Evolutionary conservation across 2,888 invertebrate species (phyloP).

Genomic region (Resseliella maxima): DNA sequence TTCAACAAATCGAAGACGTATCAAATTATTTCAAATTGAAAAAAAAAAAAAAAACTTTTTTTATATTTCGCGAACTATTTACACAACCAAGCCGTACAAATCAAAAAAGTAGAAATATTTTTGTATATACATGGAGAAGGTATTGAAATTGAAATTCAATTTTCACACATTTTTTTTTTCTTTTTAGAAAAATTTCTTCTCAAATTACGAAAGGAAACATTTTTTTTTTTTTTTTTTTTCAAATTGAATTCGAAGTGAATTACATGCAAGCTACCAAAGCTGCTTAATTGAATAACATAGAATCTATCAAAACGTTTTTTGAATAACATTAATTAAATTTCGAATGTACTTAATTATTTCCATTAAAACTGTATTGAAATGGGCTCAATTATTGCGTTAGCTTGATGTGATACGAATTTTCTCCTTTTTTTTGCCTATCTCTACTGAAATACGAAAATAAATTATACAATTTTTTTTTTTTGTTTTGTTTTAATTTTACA

Average conservation of each 20-base stretch:
- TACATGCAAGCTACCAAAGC: no score
- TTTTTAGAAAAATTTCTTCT: no score
- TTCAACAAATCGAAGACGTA: slow-evolving; percentile 38
- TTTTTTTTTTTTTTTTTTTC: no score
- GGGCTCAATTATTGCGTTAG: not conserved
- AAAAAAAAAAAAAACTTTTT: not conserved
- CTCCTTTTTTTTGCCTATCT: not conserved
- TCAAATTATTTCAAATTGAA: not conserved
- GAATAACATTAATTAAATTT: not conserved
- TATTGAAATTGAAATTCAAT: no score
- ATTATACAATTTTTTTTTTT: not conserved
- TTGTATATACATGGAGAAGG: not conserved
- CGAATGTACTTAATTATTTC: not conserved
- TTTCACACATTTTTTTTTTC: no score
- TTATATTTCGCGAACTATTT: not conserved
- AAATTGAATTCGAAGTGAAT: no score
- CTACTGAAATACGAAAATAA: slow-evolving; percentile 7
- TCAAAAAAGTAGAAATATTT: not conserved
- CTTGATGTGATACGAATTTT: not conserved
- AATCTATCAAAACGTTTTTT: no score
- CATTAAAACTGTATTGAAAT: not conserved
- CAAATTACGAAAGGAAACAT: no score
- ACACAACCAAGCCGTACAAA: slow-evolving; percentile 23
- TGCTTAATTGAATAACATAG: no score
- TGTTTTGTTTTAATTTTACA: not conserved